A percentile compares a stretch with the other conserved stretches of the same genome.
phyloP scores from a whole-genome alignment of 2,113 vertebrate species.

The Muntiacus reevesi region DNA sequence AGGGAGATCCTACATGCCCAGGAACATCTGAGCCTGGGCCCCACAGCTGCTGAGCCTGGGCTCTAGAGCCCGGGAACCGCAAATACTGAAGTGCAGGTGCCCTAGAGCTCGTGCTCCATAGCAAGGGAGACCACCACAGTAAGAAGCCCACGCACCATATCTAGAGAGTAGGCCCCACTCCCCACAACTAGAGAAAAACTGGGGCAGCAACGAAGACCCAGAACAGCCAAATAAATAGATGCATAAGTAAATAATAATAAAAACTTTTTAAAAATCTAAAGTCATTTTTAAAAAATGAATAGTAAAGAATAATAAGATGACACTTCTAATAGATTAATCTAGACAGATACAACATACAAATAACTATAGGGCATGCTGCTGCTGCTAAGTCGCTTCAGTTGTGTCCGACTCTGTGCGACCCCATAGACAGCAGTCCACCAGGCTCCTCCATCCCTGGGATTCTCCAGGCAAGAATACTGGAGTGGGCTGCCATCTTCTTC shows the following conservation, averaged over 20 bases:
- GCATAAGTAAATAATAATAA: neutral
- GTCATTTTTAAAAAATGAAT: neutral
- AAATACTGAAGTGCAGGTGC: neutral
- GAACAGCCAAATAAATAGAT: neutral
- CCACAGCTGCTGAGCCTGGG: neutral
- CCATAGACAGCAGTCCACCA: neutral
- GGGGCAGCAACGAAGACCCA: neutral
- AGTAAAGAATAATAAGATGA: neutral
- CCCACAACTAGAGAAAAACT: neutral
- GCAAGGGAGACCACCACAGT: neutral
- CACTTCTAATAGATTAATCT: neutral
- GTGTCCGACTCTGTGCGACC: fast-evolving
- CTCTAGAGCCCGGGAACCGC: neutral
- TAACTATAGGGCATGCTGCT: neutral
- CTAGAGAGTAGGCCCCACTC: neutral
- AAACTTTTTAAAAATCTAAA: neutral
- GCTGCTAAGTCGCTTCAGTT: neutral
- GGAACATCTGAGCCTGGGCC: neutral
- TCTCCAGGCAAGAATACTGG: neutral
- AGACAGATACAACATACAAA: neutral
- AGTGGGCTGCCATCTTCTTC: neutral
- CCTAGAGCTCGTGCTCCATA: neutral
- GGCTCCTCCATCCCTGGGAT: neutral
- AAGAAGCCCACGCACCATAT: neutral
- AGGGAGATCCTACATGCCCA: neutral